phyloP scores from a whole-genome alignment of 2,888 invertebrate species.

The Melinaea menophilus region DNA sequence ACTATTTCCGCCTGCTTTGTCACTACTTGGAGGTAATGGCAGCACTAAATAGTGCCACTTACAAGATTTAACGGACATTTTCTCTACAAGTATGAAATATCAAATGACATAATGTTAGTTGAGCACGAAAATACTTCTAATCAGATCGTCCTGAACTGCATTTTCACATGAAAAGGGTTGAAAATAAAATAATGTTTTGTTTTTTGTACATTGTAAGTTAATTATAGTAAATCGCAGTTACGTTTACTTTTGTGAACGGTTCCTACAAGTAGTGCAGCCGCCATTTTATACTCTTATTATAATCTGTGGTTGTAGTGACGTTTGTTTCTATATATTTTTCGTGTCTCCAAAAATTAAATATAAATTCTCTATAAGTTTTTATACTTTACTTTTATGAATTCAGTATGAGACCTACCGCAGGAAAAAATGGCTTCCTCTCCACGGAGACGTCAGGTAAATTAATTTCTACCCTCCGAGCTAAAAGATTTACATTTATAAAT shows the following conservation, averaged over 20 bases:
- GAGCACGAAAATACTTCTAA: not conserved
- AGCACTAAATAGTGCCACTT: too few species aligned
- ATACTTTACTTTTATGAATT: not conserved
- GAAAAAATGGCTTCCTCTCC: constrained; percentile 7
- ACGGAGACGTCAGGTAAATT: constrained; percentile 3
- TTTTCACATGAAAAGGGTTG: constrained; percentile 20
- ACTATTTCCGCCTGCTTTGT: too few species aligned
- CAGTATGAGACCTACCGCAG: constrained; percentile 1
- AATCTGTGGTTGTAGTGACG: not conserved
- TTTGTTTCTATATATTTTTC: not conserved
- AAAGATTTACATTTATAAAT: constrained; percentile 42
- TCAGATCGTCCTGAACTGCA: constrained; percentile 25
- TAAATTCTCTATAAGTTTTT: too few species aligned
- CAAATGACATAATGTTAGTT: too few species aligned
- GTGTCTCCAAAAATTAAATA: not conserved
- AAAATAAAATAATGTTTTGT: constrained; percentile 5
- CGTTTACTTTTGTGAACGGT: not conserved
- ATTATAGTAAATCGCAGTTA: not conserved
- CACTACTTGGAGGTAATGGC: too few species aligned
- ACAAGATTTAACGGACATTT: too few species aligned
- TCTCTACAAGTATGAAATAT: too few species aligned
- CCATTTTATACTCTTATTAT: too few species aligned
- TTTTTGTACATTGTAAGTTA: too few species aligned
- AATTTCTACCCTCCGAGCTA: constrained; percentile 16
- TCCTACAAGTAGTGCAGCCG: too few species aligned